phyloP scores from a whole-genome alignment of 1,140 invertebrate species.

The Cotesia glomerata region DNA sequence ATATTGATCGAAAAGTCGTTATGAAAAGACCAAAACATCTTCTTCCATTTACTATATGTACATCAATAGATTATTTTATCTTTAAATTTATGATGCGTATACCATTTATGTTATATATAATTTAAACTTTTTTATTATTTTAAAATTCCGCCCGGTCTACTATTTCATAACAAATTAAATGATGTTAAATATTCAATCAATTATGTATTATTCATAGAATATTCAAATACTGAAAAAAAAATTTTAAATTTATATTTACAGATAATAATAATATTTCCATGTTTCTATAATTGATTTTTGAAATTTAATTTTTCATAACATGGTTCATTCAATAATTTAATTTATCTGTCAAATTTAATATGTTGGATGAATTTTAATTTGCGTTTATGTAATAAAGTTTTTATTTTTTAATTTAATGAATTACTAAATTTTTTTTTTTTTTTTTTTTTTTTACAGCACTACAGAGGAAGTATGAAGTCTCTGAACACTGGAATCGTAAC shows the following conservation, averaged over 20 bases:
- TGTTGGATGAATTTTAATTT: neutral
- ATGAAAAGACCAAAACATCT: neutral
- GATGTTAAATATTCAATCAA: no score
- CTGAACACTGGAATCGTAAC: constrained; percentile 99
- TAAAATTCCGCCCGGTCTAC: no score
- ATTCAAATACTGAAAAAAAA: no score
- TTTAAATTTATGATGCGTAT: neutral
- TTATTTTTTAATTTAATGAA: constrained; percentile 1
- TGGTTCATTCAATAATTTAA: neutral
- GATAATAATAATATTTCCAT: neutral
- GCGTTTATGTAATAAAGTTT: constrained; percentile 3
- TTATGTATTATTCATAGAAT: no score
- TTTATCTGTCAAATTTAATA: neutral
- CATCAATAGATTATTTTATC: neutral
- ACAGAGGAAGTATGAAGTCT: constrained; percentile 92
- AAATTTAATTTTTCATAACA: constrained; percentile 5
- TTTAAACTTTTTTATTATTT: neutral
- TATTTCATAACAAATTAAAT: no score
- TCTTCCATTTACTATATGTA: neutral
- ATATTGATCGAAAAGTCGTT: constrained; percentile 38
- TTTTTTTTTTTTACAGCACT: constrained; percentile 73
- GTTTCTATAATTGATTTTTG: neutral
- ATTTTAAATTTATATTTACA: no score
- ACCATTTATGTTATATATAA: neutral
- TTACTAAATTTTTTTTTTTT: constrained; percentile 30